Base-by-base conservation (phyloP, 2,888 invertebrate species). In the Bombyx huttoni region DNA sequence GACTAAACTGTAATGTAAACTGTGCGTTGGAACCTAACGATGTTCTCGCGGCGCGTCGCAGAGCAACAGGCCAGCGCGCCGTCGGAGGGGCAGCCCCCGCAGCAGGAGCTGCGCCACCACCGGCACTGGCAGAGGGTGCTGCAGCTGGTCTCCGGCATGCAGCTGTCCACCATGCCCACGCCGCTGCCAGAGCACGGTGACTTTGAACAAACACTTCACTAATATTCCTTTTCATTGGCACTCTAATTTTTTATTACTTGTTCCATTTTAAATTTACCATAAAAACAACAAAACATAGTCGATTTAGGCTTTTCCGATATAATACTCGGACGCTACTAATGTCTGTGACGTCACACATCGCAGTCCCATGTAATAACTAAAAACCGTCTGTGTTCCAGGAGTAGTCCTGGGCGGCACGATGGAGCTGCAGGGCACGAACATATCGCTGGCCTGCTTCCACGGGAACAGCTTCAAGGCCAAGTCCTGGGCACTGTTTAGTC, bases 391-490 rank as follows among this genome's bases (percentile, higher is more conserved):
- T 34, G 33, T 12, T 45, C 14, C 83, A 78, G 94, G 97, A 57
- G 94, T 96, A 33, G 93, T 96, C 12, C 87, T 96, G 0, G 97
- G 97, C 34, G 95, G 96, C 51, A 95, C 96, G 49, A 92, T 98
- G 92, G 93, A 98, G 82, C 82, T 97, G 60, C 93, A 95, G 81
- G 95, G 95, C 46, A 94, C 94, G 56, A 96, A 98, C 80, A 95
- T 98, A 54, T 97, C 98, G 7, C 87, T 98, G 59, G 98, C 98
- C 5, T 98, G 98, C 79, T 98, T 98, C 90, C 98, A 98, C 80
- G 98, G 98, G 45, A 96, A 97, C 73, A 98, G 98, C 83, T 97
- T 98, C 79, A 96, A 97, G 77, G 93, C 97, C 53, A 98, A 98
- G 82, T 96, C 96, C 1, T 98, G 98, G 98, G 98, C 98, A 7